Evolutionary conservation across 2,888 invertebrate genomes (phyloP), one percentile per base, ranked within the genome.

Genomic region (Pachliopta kotzebuea): DNA sequence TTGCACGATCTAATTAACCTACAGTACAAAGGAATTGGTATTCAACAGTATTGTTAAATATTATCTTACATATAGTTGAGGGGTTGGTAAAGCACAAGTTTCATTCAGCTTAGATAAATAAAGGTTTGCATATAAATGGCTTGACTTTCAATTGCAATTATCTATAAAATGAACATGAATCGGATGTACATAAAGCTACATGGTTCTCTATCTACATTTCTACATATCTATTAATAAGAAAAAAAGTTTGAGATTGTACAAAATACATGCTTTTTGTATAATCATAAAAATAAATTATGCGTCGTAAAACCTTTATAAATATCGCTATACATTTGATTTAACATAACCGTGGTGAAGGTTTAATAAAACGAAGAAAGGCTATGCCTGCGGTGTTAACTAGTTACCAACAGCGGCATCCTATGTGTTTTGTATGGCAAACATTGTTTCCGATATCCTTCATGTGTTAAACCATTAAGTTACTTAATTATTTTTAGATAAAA

Each of bases 151-250:
- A 66, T 66, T 62, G 62, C 63, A 65, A 26, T 50, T 57, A 56
- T 56, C 61, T 66, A 68, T 62, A 61, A 66, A 71, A 68, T 61
- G 67, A 72, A 72, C 68, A 69, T 68, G 31, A 37, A 52, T 62
- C 54, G 68, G 67, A 71, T 73, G 69, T 72, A 74, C 71, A 72
- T 73, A 72, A 75, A 69, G 71, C 85, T 88, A 86, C 77, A 75
- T 83, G 80, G 80, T 84, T 87, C 88, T 89, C 89, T 90, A 90
- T 90, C 89, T 90, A 90, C 90, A 90, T 86, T 88, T 88, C 90
- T 90, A 90, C 88, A 88, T 71, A 76, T 75, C 78, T 81, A 80
- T 80, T 79, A 74, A 78, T 72, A 73, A 68, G 66, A 76, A 80
- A 75, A 64, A 71, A 67, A 63, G 70, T 68, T 74, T 67, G 71